Percentiles rank a stretch among this genome's conserved stretches.
Evolutionary conservation across 2,888 invertebrate genomes (phyloP).

Genomic region (Drepanosiphum platanoidis): DNA sequence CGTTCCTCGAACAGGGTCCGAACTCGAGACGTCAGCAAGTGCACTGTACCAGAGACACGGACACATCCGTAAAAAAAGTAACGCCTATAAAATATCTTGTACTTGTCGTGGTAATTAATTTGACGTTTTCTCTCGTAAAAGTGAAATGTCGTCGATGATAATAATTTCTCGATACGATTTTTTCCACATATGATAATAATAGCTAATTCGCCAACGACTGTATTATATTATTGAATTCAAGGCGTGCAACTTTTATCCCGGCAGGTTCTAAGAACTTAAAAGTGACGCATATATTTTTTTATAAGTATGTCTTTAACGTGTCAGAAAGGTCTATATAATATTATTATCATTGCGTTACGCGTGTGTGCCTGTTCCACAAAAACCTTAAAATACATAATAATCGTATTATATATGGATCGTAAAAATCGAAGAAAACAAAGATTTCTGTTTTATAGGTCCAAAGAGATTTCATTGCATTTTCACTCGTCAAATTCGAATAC

Average conservation of each 20-base stretch:
- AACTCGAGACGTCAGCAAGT: background rate
- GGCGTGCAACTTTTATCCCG: background rate
- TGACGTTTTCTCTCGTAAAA: background rate
- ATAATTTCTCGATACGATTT: background rate
- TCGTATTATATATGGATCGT: conserved; percentile 30
- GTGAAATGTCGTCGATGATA: background rate
- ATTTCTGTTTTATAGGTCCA: background rate
- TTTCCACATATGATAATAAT: background rate
- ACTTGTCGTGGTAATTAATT: too few species aligned
- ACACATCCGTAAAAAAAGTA: too few species aligned
- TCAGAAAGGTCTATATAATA: background rate
- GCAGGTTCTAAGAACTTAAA: background rate
- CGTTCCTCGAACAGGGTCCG: too few species aligned
- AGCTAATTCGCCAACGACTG: background rate
- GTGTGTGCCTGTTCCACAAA: background rate
- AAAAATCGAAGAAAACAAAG: background rate
- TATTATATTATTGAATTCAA: background rate
- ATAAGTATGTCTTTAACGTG: background rate
- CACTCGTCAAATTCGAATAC: background rate
- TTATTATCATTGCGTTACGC: too few species aligned
- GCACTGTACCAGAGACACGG: too few species aligned
- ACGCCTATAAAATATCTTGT: too few species aligned
- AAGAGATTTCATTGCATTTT: conserved; percentile 5
- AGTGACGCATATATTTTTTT: background rate
- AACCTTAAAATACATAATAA: background rate